These are phyloP conservation scores for Salvelinus alpinus DNA, from an alignment of 2,113 vertebrate species.

Conservation along the genomic window DNA sequence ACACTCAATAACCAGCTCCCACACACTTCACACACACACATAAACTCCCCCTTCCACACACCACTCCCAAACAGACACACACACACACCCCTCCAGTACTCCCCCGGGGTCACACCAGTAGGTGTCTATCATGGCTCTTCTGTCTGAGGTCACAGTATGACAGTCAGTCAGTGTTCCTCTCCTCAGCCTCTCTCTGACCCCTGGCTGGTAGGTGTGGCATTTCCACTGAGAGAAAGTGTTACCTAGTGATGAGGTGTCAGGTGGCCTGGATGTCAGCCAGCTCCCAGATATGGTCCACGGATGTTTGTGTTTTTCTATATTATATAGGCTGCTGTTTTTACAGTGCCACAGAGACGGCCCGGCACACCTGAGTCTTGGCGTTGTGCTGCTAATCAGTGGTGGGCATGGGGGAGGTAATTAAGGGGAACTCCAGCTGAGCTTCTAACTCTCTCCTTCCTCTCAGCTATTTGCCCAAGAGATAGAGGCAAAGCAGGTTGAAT, in stretches of 20 bases:
- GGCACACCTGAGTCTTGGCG: background rate
- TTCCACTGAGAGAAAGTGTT: background rate
- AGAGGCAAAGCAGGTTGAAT: slow-evolving; percentile 26
- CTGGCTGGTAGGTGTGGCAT: background rate
- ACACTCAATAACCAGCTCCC: slow-evolving; percentile 46
- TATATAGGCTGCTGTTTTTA: background rate
- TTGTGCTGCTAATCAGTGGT: background rate
- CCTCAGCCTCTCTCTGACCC: background rate
- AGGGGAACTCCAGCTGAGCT: slow-evolving; percentile 45
- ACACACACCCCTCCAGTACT: background rate
- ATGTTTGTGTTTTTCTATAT: background rate
- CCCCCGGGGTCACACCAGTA: background rate
- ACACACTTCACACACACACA: background rate
- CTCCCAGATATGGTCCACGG: background rate
- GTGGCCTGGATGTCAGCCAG: background rate
- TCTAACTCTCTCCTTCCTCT: slow-evolving; percentile 15
- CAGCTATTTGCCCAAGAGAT: slow-evolving; percentile 29
- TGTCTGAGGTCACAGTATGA: background rate
- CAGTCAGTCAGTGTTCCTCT: background rate
- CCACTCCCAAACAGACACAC: background rate
- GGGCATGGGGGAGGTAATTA: slow-evolving; percentile 38
- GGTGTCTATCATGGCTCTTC: background rate
- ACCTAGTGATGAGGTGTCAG: background rate
- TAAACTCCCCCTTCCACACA: background rate
- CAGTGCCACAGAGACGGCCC: slow-evolving; percentile 1